Percentiles rank a stretch among this genome's conserved stretches.
Conservation (phyloP, 2,888 invertebrate species). For the Himalopsyche tibetana region DNA sequence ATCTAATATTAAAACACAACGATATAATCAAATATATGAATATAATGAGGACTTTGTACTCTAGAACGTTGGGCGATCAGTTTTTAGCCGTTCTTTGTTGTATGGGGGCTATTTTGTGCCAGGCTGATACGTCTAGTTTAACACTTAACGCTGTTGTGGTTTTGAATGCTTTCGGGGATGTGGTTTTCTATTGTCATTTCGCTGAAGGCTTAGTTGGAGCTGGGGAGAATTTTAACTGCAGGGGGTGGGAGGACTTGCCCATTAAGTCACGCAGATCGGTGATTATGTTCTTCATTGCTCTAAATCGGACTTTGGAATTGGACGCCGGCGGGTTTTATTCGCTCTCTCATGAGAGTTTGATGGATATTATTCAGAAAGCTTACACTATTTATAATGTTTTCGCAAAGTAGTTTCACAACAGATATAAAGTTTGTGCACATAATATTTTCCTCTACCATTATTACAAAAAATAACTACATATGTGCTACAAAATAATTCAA, state of each 20-base stretch:
- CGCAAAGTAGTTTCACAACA: slow-evolving; percentile 24
- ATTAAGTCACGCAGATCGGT: slow-evolving; percentile 42
- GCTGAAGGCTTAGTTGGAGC: slow-evolving; percentile 50
- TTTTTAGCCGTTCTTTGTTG: slow-evolving; percentile 53
- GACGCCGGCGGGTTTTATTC: slow-evolving; percentile 55
- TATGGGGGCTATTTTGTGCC: slow-evolving; percentile 49
- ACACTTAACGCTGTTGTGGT: slow-evolving; percentile 42
- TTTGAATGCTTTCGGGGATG: slow-evolving; percentile 59
- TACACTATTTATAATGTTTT: slow-evolving; percentile 61
- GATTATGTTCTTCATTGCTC: slow-evolving; percentile 47
- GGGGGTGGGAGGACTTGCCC: slow-evolving; percentile 54
- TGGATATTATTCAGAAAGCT: slow-evolving; percentile 55
- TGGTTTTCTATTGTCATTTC: slow-evolving; percentile 58
- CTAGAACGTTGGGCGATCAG: slow-evolving; percentile 44
- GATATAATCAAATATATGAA: slow-evolving; percentile 51
- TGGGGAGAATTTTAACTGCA: slow-evolving; percentile 44
- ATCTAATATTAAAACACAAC: slow-evolving; percentile 52
- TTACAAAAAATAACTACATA: too few species aligned
- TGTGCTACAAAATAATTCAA: too few species aligned
- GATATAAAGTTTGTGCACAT: neutral
- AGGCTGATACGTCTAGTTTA: slow-evolving; percentile 46
- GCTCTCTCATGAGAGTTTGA: slow-evolving; percentile 54
- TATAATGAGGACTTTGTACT: slow-evolving; percentile 44
- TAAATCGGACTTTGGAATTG: slow-evolving; percentile 44
- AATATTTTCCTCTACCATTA: too few species aligned